These are phyloP conservation scores for Spongia lamella DNA, from an alignment of 37 sponge, comb jelly and placozoan species.

Conservation along the genomic window DNA sequence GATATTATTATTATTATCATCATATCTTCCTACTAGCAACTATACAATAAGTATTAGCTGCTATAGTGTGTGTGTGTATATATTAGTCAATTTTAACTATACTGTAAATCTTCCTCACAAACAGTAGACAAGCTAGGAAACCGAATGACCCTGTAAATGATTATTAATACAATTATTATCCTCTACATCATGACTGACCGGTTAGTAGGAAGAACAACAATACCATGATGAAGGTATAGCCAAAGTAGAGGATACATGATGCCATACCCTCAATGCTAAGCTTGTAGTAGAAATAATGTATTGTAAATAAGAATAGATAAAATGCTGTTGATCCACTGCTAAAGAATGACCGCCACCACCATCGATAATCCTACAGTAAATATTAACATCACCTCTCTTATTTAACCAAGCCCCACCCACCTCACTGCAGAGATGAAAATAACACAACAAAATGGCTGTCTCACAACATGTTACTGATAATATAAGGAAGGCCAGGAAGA, in stretches of 20 bases:
- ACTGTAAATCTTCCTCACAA: conserved; percentile 95
- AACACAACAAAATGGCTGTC: conserved; percentile 92
- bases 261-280: conserved; percentile 76
- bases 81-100: conserved; percentile 92
- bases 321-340: conserved; percentile 78
- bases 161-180: no score
- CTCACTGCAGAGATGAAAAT: conserved; percentile 98
- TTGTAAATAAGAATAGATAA: conserved; percentile 86
- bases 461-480: conserved; percentile 87
- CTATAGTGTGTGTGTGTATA: not conserved
- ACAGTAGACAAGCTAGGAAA: conserved; percentile 80
- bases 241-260: conserved; percentile 89
- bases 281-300: conserved; percentile 88
- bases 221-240: conserved; percentile 90
- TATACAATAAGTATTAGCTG: no score
- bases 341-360: conserved; percentile 99
- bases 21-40: no score
- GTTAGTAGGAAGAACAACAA: conserved; percentile 86
- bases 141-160: conserved; percentile 84
- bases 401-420: conserved; percentile 2
- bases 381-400: not conserved
- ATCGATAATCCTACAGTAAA: conserved; percentile 82
- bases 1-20: not conserved
- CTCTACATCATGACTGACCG: conserved; percentile 51
- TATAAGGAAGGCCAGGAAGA: conserved; percentile 88